A percentile compares a stretch with the other conserved stretches of the same genome.
Conservation (phyloP, 2,888 invertebrate species). For the Muschampia plurimacula region DNA sequence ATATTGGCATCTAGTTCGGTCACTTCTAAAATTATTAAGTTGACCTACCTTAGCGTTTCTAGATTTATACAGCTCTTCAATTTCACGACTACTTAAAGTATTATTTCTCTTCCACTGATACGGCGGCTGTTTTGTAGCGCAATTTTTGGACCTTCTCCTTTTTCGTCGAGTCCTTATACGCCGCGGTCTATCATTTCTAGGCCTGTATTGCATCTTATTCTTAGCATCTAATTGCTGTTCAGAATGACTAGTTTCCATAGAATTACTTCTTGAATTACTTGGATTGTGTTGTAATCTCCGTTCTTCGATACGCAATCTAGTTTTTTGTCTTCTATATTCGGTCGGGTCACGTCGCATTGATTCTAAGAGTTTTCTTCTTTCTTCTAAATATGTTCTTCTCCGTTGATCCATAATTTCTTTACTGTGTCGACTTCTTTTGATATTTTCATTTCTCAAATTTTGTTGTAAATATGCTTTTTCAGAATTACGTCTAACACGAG, state of each 20-base stretch:
- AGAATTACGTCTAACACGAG: slow-evolving; percentile 66
- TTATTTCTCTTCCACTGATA: slow-evolving; percentile 66
- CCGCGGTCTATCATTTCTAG: slow-evolving; percentile 57
- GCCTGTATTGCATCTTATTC: slow-evolving; percentile 58
- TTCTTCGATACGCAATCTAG: slow-evolving; percentile 66
- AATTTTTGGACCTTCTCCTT: slow-evolving; percentile 72
- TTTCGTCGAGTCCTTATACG: slow-evolving; percentile 68
- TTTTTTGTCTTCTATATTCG: slow-evolving; percentile 70
- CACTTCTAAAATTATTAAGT: background rate
- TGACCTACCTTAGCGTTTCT: slow-evolving; percentile 20
- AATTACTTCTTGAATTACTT: slow-evolving; percentile 59
- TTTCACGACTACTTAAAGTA: slow-evolving; percentile 22
- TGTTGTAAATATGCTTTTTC: slow-evolving; percentile 79
- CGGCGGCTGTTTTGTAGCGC: slow-evolving; percentile 79
- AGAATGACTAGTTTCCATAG: slow-evolving; percentile 67
- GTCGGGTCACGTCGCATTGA: slow-evolving; percentile 72
- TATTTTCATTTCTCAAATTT: slow-evolving; percentile 70
- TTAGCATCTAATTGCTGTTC: slow-evolving; percentile 55
- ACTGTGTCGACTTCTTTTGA: slow-evolving; percentile 81
- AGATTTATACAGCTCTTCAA: slow-evolving; percentile 21
- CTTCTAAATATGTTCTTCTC: slow-evolving; percentile 70
- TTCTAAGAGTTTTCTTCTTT: slow-evolving; percentile 67
- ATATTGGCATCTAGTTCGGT: background rate
- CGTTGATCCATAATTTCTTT: slow-evolving; percentile 86
- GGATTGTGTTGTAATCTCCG: slow-evolving; percentile 55